Evolutionary conservation across 2,888 invertebrate genomes (phyloP).

Genomic region (Tetramorium bicarinatum): DNA sequence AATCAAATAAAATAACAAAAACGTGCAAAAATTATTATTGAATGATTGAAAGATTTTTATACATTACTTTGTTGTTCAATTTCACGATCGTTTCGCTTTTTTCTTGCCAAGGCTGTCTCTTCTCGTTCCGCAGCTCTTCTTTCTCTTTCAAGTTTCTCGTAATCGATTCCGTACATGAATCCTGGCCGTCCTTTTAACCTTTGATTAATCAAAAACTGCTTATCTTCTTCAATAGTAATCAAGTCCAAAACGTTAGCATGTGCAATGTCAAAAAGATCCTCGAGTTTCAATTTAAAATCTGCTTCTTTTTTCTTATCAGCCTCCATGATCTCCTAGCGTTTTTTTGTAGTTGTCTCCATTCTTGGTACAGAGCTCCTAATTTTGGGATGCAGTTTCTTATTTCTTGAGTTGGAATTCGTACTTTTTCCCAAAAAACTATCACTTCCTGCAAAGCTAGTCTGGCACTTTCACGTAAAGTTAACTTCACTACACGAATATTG

Average conservation of each 20-base stretch:
- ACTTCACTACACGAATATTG: conserved; percentile 61
- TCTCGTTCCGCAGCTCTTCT: too few species aligned
- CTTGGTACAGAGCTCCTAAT: conserved; percentile 74
- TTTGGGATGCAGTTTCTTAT: conserved; percentile 65
- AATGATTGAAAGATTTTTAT: conserved; percentile 16
- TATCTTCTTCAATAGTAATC: conserved; percentile 29
- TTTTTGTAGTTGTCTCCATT: conserved; percentile 79
- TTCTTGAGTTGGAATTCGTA: conserved; percentile 60
- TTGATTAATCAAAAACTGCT: too few species aligned
- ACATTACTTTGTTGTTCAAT: not conserved
- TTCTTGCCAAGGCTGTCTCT: not conserved
- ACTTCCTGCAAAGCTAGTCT: conserved; percentile 64
- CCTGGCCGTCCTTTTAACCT: too few species aligned
- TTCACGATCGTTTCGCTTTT: not conserved
- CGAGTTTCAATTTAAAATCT: conserved; percentile 53
- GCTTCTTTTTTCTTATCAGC: conserved; percentile 52
- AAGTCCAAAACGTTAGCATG: conserved; percentile 56
- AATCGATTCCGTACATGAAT: too few species aligned
- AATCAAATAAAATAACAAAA: not conserved
- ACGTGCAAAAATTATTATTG: conserved; percentile 24
- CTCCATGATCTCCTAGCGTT: conserved; percentile 69
- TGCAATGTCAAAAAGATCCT: conserved; percentile 64
- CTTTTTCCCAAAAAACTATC: conserved; percentile 69
- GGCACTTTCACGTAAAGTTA: conserved; percentile 63
- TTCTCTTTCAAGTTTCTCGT: too few species aligned